Evolutionary conservation across 2,113 vertebrate species (phyloP).

Genomic region (Struthio camelus): DNA sequence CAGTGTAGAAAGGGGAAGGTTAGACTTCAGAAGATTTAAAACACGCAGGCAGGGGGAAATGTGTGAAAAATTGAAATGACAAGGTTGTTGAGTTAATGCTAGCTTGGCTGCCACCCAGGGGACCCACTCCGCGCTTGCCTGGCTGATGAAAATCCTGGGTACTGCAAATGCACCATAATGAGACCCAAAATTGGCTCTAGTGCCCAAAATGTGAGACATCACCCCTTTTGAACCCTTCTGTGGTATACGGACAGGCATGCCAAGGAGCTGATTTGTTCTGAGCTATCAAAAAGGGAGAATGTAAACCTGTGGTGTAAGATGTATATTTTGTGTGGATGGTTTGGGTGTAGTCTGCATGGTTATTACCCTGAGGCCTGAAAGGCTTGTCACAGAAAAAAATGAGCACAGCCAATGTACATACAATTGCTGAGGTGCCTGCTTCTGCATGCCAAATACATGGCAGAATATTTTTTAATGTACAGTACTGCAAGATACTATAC

Average conservation of each 20-base stretch:
- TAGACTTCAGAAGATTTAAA: constrained; percentile 2
- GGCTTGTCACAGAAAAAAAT: background rate
- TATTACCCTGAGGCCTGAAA: background rate
- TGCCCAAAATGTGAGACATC: background rate
- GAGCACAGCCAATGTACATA: too few relatives aligned
- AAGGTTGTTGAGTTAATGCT: background rate
- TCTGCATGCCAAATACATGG: background rate
- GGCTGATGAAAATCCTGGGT: background rate
- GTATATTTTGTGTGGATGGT: background rate
- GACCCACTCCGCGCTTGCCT: background rate
- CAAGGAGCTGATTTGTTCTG: background rate
- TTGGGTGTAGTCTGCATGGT: background rate
- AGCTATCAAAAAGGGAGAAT: background rate
- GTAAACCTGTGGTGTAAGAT: background rate
- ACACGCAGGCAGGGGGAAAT: background rate
- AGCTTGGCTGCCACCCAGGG: background rate
- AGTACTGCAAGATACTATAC: background rate
- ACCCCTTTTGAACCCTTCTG: background rate
- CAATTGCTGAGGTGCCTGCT: background rate
- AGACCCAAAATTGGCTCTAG: background rate
- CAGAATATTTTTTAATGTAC: background rate
- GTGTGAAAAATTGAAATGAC: background rate
- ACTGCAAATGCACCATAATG: background rate
- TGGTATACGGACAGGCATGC: background rate
- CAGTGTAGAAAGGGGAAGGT: background rate